These are phyloP conservation scores for Gobio gobio DNA, from an alignment of 2,113 vertebrate genomes.

Conservation along the genomic window DNA sequence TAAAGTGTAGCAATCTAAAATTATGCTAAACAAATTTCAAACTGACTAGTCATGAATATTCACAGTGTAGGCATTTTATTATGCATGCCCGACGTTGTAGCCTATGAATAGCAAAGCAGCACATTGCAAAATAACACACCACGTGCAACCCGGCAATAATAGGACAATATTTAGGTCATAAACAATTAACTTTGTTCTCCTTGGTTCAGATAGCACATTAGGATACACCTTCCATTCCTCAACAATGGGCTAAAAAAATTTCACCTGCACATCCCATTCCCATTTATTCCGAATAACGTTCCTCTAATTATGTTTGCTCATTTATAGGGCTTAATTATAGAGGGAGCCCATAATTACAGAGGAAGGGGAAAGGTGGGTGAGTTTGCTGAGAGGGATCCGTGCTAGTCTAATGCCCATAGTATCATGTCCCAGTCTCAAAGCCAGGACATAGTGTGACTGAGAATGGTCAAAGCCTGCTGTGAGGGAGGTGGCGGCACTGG, in stretches of 20 bases:
- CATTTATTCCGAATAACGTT: constrained; percentile 74
- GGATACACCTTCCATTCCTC: constrained; percentile 70
- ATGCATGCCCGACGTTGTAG: constrained; percentile 25
- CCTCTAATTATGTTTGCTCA: constrained; percentile 81
- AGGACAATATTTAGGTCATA: constrained; percentile 77
- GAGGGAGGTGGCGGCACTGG: not conserved
- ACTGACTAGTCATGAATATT: constrained; percentile 40
- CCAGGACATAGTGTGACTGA: constrained; percentile 6
- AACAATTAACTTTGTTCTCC: constrained; percentile 77
- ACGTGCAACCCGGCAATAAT: constrained; percentile 31
- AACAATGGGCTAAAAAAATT: constrained; percentile 71
- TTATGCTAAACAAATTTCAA: constrained; percentile 31
- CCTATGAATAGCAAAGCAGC: constrained; percentile 46
- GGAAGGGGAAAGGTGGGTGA: constrained; percentile 65
- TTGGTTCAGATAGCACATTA: constrained; percentile 71
- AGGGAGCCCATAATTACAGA: constrained; percentile 73
- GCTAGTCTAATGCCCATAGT: constrained; percentile 36
- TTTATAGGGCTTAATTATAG: constrained; percentile 79
- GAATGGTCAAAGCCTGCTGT: constrained; percentile 36
- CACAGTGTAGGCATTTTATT: constrained; percentile 2
- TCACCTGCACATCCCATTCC: constrained; percentile 75
- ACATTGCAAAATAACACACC: constrained; percentile 31
- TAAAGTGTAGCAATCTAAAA: constrained; percentile 16
- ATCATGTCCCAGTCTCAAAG: constrained; percentile 30
- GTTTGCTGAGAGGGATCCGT: constrained; percentile 55